Conservation (phyloP, 53 echinoderm and acorn worm genomes). For the Crossaster papposus region DNA sequence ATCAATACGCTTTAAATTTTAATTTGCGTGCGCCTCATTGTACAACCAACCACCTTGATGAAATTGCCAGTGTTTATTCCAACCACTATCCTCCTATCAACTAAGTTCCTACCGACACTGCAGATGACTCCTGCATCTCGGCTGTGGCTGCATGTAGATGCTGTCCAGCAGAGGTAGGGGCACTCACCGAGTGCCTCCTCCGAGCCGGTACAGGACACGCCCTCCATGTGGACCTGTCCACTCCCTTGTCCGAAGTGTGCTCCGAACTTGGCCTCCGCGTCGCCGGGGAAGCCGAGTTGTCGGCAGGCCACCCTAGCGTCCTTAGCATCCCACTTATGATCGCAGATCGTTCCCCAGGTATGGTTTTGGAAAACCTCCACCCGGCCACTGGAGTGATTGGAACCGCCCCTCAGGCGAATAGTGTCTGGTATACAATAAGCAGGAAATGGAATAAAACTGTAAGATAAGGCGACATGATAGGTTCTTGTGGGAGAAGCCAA, state of each 20-base stretch:
- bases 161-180: not conserved
- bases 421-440: not conserved
- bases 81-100: too few species aligned
- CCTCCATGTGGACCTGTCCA: conserved; percentile 2
- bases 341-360: conserved; percentile 31
- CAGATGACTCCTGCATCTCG: conserved; percentile 12
- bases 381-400: conserved; percentile 8
- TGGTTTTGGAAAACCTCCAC: conserved; percentile 29
- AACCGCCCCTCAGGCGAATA: conserved; percentile 15
- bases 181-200: not conserved
- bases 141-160: not conserved
- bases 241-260: conserved; percentile 4
- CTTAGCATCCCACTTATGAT: conserved; percentile 30
- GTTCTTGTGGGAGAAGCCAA: too few species aligned
- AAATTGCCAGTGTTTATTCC: too few species aligned
- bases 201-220: conserved; percentile 7
- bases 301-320: conserved; percentile 47
- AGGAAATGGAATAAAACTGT: too few species aligned
- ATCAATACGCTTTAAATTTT: too few species aligned
- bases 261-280: conserved; percentile 17
- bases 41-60: too few species aligned
- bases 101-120: not conserved
- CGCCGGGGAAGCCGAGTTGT: conserved; percentile 37
- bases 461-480: too few species aligned
- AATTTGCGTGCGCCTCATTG: too few species aligned